Base-by-base conservation (phyloP, 2,113 vertebrate species). In the Micronycteris hirsuta region DNA sequence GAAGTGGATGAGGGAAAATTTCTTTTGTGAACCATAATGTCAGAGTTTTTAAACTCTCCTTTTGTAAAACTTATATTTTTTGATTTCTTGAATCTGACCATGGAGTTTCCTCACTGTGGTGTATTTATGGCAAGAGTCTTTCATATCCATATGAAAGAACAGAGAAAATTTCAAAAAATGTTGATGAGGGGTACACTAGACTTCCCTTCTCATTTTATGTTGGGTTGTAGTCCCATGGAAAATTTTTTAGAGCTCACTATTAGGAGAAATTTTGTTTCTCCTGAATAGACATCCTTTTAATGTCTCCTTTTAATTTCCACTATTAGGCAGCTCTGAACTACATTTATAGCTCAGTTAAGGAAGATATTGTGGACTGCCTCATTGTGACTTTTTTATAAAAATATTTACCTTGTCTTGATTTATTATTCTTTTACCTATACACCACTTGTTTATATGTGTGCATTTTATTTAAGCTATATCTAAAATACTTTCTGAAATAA, bases 401-500 rank as follows among this genome's bases (percentile, higher is more conserved):
- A 80, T 77, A 5, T 71, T 88, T 81, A 71, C 28, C 12, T 81
- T 93, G 12, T 43, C 41, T 93, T 93, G 17, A 22, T 38, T 94
- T 95, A 80, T 90, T 68, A 90, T 43, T 90, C n/a, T 61, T 91
- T 68, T 22, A 70, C 28, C 8, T 74, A 36, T 41, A 31, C 14
- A 33, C 67, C 83, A 43, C 20, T 78, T 71, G 80, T 84, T 70
- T 77, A 6, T 71, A 86, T 86, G 17, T 28, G 15, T 45, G 3
- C 6, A 73, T 65, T 92, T 96, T 85, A 87, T 43, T 47, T 89
- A 74, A 80, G 36, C 31, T 86, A 49, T 86, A 56, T 49, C 22
- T 77, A 92, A 94, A 95, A 74, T 63, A 43, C 36, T 92, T 94
- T 70, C 31, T 83, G 49, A 95, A 91, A 71, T 76, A 20, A 92